phyloP scores from a whole-genome alignment of 2,113 vertebrate species.

The Pelmatolapia mariae region DNA sequence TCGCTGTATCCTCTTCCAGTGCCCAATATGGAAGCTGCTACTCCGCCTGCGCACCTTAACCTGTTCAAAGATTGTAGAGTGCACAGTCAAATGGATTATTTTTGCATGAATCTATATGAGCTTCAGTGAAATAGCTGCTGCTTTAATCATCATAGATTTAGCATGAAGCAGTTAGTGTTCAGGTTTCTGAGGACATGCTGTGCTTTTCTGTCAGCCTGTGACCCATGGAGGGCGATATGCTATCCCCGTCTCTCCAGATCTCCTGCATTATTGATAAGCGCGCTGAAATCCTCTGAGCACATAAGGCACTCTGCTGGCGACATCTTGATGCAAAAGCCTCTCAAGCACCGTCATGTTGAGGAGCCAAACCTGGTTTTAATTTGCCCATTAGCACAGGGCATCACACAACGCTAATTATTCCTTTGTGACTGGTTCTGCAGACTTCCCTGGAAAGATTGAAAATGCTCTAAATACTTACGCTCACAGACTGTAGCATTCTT shows the following conservation, averaged over 20 bases:
- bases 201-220: slow-evolving; percentile 60
- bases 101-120: not conserved
- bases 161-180: not conserved
- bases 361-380: slow-evolving; percentile 30
- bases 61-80: not conserved
- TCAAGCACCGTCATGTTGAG: slow-evolving; percentile 30
- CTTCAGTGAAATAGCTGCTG: not conserved
- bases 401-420: slow-evolving; percentile 13
- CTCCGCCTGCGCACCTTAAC: slow-evolving; percentile 17
- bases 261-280: slow-evolving; percentile 70
- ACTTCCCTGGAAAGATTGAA: not conserved
- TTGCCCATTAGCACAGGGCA: slow-evolving; percentile 22
- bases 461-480: not conserved
- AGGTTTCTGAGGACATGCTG: slow-evolving; percentile 47
- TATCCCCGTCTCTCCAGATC: slow-evolving; percentile 50
- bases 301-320: slow-evolving; percentile 28
- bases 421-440: not conserved
- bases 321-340: slow-evolving; percentile 44
- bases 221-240: slow-evolving; percentile 50
- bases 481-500: not conserved
- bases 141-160: slow-evolving; percentile 9
- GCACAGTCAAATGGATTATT: not conserved
- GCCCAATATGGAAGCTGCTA: slow-evolving; percentile 40
- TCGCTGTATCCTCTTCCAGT: slow-evolving; percentile 50
- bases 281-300: slow-evolving; percentile 43